Conservation (phyloP, 2,888 invertebrate species). For the Dicyrtoma fusca region DNA sequence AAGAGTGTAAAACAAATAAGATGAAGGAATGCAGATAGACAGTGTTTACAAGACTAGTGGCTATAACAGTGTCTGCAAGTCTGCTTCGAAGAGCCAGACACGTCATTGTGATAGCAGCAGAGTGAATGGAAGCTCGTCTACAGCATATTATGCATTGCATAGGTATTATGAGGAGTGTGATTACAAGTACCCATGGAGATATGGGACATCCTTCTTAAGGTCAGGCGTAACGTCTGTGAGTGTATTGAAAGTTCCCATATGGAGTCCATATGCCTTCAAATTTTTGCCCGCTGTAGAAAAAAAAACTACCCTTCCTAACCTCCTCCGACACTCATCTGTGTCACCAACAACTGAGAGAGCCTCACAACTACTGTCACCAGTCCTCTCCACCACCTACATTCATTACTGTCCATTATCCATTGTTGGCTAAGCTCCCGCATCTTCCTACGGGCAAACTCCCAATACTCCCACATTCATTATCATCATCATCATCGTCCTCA, state of each 20-base stretch:
- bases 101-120: too few relatives aligned
- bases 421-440: conserved; percentile 34
- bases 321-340: conserved; percentile 40
- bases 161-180: background rate
- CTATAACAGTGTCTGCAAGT: too few relatives aligned
- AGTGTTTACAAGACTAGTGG: background rate
- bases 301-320: conserved; percentile 44
- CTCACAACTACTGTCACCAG: conserved; percentile 41
- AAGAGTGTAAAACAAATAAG: background rate
- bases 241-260: conserved; percentile 33
- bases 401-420: conserved; percentile 41
- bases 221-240: conserved; percentile 32
- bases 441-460: conserved; percentile 29
- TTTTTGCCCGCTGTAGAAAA: conserved; percentile 35
- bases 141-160: too few relatives aligned
- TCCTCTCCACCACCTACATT: conserved; percentile 39
- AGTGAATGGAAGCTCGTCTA: too few relatives aligned
- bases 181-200: conserved; percentile 33
- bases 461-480: conserved; percentile 36
- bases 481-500: conserved; percentile 1
- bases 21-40: background rate
- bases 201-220: conserved; percentile 43
- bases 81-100: too few relatives aligned
- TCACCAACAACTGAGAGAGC: conserved; percentile 39
- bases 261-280: conserved; percentile 36